Conservation (phyloP, 2,113 vertebrate genomes). For the Notarius lentiginosus region DNA sequence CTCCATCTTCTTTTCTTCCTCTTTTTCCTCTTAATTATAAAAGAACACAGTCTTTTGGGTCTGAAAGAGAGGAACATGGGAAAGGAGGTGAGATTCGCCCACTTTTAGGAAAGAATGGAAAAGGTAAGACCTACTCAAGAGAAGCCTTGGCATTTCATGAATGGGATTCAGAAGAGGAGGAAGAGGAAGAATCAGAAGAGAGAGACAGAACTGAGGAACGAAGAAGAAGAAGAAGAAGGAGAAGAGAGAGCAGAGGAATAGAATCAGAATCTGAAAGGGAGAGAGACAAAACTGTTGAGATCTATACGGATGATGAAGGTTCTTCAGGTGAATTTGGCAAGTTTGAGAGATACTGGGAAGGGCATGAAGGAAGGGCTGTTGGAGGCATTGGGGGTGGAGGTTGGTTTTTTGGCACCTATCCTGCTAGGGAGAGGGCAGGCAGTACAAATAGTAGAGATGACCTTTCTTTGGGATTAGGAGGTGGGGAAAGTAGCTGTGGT, state of each 20-base stretch:
- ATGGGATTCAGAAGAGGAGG: slow-evolving; percentile 72
- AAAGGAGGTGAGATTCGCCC: slow-evolving; percentile 72
- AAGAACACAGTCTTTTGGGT: slow-evolving; percentile 71
- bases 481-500: slow-evolving; percentile 62
- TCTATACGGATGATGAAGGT: slow-evolving; percentile 77
- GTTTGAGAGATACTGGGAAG: slow-evolving; percentile 85
- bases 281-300: slow-evolving; percentile 69
- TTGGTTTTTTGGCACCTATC: slow-evolving; percentile 86
- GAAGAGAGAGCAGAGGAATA: slow-evolving; percentile 59
- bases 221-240: slow-evolving; percentile 51
- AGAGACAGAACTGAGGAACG: slow-evolving; percentile 57
- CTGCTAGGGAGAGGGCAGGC: slow-evolving; percentile 78
- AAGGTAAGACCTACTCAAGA: slow-evolving; percentile 65
- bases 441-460: slow-evolving; percentile 76
- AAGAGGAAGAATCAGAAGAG: slow-evolving; percentile 57
- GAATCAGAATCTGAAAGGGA: slow-evolving; percentile 74
- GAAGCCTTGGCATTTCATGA: slow-evolving; percentile 71
- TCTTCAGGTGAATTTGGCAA: slow-evolving; percentile 79
- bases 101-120: slow-evolving; percentile 63
- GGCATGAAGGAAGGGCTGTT: slow-evolving; percentile 75
- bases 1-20: slow-evolving; percentile 70
- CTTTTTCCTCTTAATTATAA: slow-evolving; percentile 73
- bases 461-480: slow-evolving; percentile 68
- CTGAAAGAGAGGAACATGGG: slow-evolving; percentile 66
- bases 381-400: slow-evolving; percentile 75